Base-by-base conservation (phyloP, 2,888 invertebrate genomes). In the Andrena praecox region DNA sequence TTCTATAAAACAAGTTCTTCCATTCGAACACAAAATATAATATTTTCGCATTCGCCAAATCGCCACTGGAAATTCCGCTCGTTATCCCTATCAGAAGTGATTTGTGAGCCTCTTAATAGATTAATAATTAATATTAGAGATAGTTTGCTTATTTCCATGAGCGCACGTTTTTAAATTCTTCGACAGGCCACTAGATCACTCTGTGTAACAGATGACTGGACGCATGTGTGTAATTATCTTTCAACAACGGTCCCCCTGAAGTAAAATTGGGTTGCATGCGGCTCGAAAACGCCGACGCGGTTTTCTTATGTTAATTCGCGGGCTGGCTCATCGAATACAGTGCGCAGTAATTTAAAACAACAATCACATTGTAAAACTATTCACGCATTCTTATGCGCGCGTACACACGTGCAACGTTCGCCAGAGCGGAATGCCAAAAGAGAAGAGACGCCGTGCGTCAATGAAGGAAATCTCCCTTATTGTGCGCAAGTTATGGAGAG, bases 281-380 rank as follows among this genome's bases (percentile, higher is more conserved):
- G 12, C 64, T 68, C 6, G 68, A 72, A 75, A 67, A 52, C 8
- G 54, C 59, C 33, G 50, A 20, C 63, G 59, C 52, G 16, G 29
- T 16, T 50, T 60, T 33, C 52, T 27, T 72, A 80, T 76, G 76
- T 54, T 76, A 76, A 82, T 76, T 59, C 42, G 27, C 62, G 2
- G 31, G 8, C 52, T 59, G 56, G 1, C 75, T 80, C 71, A 33
- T 72, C 70, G 64, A 48, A 72, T 27, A 8, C 52, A 54, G 80
- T 76, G 60, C 74, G 77, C 80, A 77, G 80, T 80, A 86, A 86
- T 85, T 87, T 69, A 80, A 42, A 42, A 77, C 71, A 87, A 91
- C 89, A 91, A 92, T 91, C 90, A 84, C 87, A 90, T 89, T 90
- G 89, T 89, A 81, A 89, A 89, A 87, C 88, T 90, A 92, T 91